These are phyloP conservation scores for Idaea aversata DNA, from an alignment of 2,888 invertebrate species.

Conservation along the genomic window DNA sequence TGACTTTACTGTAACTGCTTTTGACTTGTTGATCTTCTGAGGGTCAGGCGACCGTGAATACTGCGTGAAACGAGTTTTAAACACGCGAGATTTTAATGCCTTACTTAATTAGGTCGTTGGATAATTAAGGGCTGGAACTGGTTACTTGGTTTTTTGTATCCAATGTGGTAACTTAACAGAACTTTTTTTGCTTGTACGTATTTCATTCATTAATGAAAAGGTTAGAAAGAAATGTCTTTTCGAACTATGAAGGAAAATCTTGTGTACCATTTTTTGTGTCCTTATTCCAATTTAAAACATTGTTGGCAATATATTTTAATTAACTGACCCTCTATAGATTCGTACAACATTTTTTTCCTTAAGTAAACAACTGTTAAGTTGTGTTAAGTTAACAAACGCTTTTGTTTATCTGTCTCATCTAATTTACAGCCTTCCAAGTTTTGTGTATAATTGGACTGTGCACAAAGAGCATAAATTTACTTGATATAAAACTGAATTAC, in stretches of 20 bases:
- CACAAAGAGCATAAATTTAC: slow-evolving; percentile 17
- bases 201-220: not conserved
- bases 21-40: slow-evolving; percentile 50
- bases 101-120: slow-evolving; percentile 53
- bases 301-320: not conserved
- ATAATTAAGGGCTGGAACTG: not conserved
- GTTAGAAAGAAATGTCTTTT: not conserved
- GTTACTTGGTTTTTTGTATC: not conserved
- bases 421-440: slow-evolving; percentile 30
- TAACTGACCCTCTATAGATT: slow-evolving; percentile 6
- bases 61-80: slow-evolving; percentile 51
- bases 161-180: not conserved
- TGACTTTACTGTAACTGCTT: slow-evolving; percentile 17
- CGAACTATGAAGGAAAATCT: not conserved
- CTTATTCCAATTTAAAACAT: not conserved
- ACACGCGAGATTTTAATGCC: slow-evolving; percentile 62
- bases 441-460: slow-evolving; percentile 31
- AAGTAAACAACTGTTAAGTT: slow-evolving; percentile 19
- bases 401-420: slow-evolving; percentile 34
- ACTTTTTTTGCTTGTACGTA: not conserved
- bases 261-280: not conserved
- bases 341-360: slow-evolving; percentile 5
- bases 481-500: not conserved
- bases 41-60: slow-evolving; percentile 42
- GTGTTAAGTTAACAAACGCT: slow-evolving; percentile 22